Evolutionary conservation across 2,113 vertebrate species (phyloP), one percentile per base, ranked within the genome.

Genomic region (Helogale parvula): DNA sequence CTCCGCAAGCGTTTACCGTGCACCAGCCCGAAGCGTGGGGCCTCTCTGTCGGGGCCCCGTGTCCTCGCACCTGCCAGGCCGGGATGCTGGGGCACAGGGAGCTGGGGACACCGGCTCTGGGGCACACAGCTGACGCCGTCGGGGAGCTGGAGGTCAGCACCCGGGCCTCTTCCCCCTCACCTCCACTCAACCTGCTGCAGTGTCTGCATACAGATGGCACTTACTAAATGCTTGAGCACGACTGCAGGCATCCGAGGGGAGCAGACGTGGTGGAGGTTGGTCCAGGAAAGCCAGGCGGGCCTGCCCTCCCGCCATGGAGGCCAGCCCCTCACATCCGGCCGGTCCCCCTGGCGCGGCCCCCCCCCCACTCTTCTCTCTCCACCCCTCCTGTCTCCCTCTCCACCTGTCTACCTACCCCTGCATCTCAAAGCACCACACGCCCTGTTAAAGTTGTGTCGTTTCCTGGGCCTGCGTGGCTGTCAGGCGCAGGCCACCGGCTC

Each of bases 401-500:
- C 14, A 1, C 6, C 2, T 11, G 0, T 29, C 15, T 35, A 0
- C 7, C 57, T 25, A 3, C 33, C 5, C 2, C 2, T 29, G 11
- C 11, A 1, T 41, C 65, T 60, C 63, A 33, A 10, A 93, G 80
- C 3, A 9, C 83, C 29, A 6, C 0, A 2, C 25, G 27, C 35
- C 45, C 33, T 0, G 0, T 0, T 6, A 8, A 10, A 45, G 87
- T 65, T 2, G 1, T 23, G 1, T 2, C 0, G 7, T 10, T 47
- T 77, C 47, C 92, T 54, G 72, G 83, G 9, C 17, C 23, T 23
- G 17, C 38, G 21, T 21, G 66, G 31, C 3, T n/a, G 15, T 25
- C 0, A n/a, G 33, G 41, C 31, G 3, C 0, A 0, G 35, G 33
- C 23, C 14, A 14, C 23, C 35, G 25, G 7, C 47, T 5, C 54